Evolutionary conservation across 2,113 vertebrate species (phyloP), one percentile per base, ranked within the genome.

Genomic region (Oncorhynchus gorbuscha): DNA sequence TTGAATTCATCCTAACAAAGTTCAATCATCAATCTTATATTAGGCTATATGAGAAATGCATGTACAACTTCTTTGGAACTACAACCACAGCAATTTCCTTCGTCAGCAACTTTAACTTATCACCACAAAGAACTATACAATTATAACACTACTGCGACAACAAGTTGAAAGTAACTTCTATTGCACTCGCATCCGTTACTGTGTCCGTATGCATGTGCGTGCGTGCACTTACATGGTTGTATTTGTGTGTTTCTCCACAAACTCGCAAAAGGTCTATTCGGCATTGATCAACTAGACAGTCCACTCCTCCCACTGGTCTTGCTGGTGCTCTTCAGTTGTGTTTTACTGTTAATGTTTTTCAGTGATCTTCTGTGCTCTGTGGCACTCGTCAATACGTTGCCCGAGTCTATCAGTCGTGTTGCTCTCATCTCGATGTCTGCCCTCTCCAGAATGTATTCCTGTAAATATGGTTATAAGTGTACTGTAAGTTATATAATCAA

Each of bases 381-480:
- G 66, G 73, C 78, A 69, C 75, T 84, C 0, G 75, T 81, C 39
- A 45, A 45, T 45, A 2, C 9, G 9, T 9, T 11, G 39, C 9
- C 39, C 12, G 39, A 45, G 39, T 45, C 83, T 74, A 81, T 81
- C 49, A 85, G 74, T 28, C 79, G 79, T 77, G 75, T 78, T 0
- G 84, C 88, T 82, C 90, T 89, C 74, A 73, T 89, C 81, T 89
- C 78, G 9, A 45, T 88, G 78, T 83, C 67, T 11, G 71, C 84
- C 77, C 92, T 94, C 82, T 94, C 92, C 81, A 93, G 51, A 71
- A 92, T 92, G 81, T 92, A 95, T 74, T 95, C 91, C 93, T 95
- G 69, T 73, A 90, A 88, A n/a, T 5, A 66, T 28, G 22, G 24
- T 24, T 1, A 24, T 24, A 24, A 24, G 24, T 24, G 1, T 24